Percentiles rank a stretch among this genome's conserved stretches.
These are phyloP conservation scores for Zaprionus inermis DNA, from an alignment of 1,140 invertebrate genomes.

Conservation along the genomic window DNA sequence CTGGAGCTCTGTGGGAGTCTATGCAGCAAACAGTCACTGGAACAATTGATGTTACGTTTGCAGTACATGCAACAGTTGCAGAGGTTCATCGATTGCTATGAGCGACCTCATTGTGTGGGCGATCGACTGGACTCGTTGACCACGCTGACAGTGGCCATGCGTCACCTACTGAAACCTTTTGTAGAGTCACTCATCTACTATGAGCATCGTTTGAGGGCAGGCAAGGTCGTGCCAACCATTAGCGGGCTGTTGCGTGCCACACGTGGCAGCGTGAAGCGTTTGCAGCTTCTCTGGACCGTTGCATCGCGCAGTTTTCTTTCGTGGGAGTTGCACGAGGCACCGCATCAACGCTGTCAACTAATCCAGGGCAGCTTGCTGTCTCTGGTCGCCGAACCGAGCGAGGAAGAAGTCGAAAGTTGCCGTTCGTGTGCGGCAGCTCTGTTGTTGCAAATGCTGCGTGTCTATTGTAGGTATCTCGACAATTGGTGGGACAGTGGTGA, in stretches of 20 bases:
- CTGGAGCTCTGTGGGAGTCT: not conserved
- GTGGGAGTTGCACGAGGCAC: not conserved
- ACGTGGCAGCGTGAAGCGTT: not conserved
- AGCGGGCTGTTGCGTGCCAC: not conserved
- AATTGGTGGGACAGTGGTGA: slow-evolving; percentile 46
- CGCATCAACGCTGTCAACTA: slow-evolving; percentile 21
- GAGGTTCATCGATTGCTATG: slow-evolving; percentile 12
- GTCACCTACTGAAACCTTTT: slow-evolving; percentile 41
- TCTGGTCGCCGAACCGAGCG: not conserved
- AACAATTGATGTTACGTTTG: not conserved
- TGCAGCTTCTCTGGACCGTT: slow-evolving; percentile 17
- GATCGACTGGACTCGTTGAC: slow-evolving; percentile 17
- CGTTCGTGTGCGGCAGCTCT: not conserved
- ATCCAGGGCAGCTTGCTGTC: slow-evolving; percentile 1
- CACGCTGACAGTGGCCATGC: slow-evolving; percentile 4
- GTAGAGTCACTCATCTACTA: slow-evolving; percentile 37
- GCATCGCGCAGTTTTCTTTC: not conserved
- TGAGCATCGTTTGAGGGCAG: not conserved
- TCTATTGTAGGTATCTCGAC: slow-evolving; percentile 37
- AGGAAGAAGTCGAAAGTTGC: not conserved
- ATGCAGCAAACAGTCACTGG: not conserved
- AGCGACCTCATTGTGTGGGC: not conserved
- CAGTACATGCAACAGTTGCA: slow-evolving; percentile 41
- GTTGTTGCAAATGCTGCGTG: slow-evolving; percentile 38
- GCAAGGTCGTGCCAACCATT: not conserved